Evolutionary conservation across 2,113 vertebrate species (phyloP), one percentile per base, ranked within the genome.

Genomic region (Riparia riparia): DNA sequence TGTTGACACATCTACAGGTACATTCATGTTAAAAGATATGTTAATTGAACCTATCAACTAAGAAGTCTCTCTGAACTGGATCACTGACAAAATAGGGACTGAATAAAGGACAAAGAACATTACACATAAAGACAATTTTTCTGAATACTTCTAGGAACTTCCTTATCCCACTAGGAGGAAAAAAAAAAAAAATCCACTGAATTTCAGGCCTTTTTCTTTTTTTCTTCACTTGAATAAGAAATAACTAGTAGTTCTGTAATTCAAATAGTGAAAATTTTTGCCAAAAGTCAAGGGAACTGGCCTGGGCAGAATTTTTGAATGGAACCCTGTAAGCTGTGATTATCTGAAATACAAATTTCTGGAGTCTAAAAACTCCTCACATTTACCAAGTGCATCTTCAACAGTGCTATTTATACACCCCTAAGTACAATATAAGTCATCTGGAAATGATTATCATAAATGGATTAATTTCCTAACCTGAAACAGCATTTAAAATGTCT

Each of bases 301-400:
- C 8, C 25, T 60, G 5, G 84, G 25, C 10, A 73, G 24, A 44
- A 7, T 64, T 83, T 31, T 53, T 77, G 10, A 74, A 94, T 41
- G 6, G 6, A 66, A 44, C 4, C 0, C 0, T 34, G 17, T 41
- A 78, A 70, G 4, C n/a, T 81, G 26, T 12, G 4, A 21, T 37
- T 86, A 77, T 42, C 16, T 73, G 47, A 92, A 54, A 68, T 34
- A 37, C 2, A 69, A 70, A 56, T 47, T 89, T 81, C 64, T 74
- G 10, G 16, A 86, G 73, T 81, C 58, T 84, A 54, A 37, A 73
- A 84, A n/a, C 5, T 4, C 7, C 19, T 53, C 21, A 45, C 25
- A 50, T 47, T 50, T 41, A 79, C 14, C 18, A 92, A 66, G 12
- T 17, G 0, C 16, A 73, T 61, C 28, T 83, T 64, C 61, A 51